Base-by-base conservation (phyloP, 2,888 invertebrate species). In the Norana najaformis region DNA sequence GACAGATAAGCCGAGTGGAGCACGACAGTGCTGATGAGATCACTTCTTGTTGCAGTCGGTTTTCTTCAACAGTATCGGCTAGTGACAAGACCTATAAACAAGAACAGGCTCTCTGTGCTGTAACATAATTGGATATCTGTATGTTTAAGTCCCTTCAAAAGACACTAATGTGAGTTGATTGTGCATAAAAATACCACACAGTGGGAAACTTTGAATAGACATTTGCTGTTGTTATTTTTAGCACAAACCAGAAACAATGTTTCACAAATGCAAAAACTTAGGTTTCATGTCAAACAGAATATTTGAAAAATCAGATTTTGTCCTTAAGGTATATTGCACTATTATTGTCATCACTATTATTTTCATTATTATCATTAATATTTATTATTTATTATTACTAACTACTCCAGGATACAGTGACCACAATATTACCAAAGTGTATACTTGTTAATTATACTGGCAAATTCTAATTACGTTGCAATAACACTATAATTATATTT, bases 1-100 rank as follows among this genome's bases (percentile, higher is more conserved):
- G 92, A 90, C 94, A 93, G 35, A 95, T 93, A 88, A 95, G 93
- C 85, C 93, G 93, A 11, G 95, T 94, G 36, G 94, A 94, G 92
- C 95, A 94, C 90, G 94, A 94, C 82, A 96, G 93, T 90, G 94
- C 93, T 90, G 94, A 94, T 13, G 94, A 94, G 18, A 94, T 93
- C 90, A 93, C 92, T 90, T 94, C 93, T 92, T 94, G 93, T 14
- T 94, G 94, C 92, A 93, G 90, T 47, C 92, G 91, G 92, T 93
- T 94, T 89, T 94, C 94, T 89, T 95, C 94, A 89, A 94, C 93
- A 5, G 93, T 93, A 47, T 95, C 94, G 23, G 94, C 94, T 88
- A 95, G 89, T 11, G 93, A 93, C 85, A 94, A 90, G 39, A 94
- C 92, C 94, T 94, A 91, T 53, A 91, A 88, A 89, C 41, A 90